These are phyloP conservation scores for Neolamprologus variostigma DNA, from an alignment of 2,113 vertebrate genomes.

Conservation along the genomic window DNA sequence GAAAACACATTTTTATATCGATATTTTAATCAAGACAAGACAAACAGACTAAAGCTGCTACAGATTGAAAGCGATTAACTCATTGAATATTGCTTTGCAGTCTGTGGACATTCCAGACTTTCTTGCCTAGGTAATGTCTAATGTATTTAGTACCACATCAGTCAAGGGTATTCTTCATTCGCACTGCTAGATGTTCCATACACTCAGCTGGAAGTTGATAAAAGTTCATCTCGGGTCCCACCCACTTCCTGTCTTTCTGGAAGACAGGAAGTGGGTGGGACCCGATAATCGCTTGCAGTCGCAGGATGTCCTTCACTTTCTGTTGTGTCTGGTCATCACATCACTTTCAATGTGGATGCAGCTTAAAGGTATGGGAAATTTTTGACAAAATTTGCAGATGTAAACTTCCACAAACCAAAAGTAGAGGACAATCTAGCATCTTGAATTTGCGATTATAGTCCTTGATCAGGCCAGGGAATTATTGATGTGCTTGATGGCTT, in stretches of 20 bases:
- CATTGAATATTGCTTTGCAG: neutral
- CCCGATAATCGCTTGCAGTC: neutral
- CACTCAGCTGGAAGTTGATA: neutral
- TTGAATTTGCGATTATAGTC: neutral
- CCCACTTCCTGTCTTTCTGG: fast-evolving
- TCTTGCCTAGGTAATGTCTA: neutral
- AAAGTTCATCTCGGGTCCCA: neutral
- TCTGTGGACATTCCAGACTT: neutral
- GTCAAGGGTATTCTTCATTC: neutral
- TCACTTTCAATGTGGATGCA: neutral
- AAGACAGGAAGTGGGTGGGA: neutral
- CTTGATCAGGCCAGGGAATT: neutral
- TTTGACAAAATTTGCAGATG: neutral
- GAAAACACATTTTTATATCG: neutral
- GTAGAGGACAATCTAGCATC: neutral
- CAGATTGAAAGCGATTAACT: neutral
- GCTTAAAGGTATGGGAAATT: neutral
- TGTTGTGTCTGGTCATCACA: neutral
- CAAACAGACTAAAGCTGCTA: neutral
- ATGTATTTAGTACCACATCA: neutral
- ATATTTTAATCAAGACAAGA: neutral
- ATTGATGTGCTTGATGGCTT: neutral
- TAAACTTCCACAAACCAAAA: neutral
- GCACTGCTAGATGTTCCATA: neutral
- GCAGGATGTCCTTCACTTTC: neutral